A percentile compares a stretch with the other conserved stretches of the same genome.
Evolutionary conservation across 2,797 vertebrate genomes (phyloP).

Genomic region (Clarias fuscus): DNA sequence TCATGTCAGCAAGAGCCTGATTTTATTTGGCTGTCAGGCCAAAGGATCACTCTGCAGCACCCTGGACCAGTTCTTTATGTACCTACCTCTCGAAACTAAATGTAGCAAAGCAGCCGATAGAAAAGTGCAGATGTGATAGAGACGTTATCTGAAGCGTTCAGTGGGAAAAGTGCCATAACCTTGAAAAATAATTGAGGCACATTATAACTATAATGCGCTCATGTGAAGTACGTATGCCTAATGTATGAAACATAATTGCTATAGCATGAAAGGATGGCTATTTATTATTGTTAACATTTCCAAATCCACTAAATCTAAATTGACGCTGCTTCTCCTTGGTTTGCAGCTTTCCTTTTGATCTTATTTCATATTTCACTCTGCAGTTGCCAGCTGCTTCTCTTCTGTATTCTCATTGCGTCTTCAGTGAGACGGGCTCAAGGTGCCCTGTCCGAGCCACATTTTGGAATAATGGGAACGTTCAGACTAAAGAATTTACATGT

Average conservation of each 20-base stretch:
- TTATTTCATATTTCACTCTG: conserved; percentile 33
- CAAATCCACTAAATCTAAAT: conserved; percentile 23
- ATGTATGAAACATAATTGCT: conserved; percentile 34
- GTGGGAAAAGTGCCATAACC: conserved; percentile 22
- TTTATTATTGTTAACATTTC: conserved; percentile 13
- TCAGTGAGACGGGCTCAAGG: conserved; percentile 35
- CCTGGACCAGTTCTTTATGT: background rate
- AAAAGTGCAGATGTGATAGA: background rate
- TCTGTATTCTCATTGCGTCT: conserved; percentile 40
- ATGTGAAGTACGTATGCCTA: background rate
- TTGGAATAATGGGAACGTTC: conserved; percentile 34
- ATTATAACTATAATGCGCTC: background rate
- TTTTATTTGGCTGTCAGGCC: conserved; percentile 59
- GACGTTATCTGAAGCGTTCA: conserved; percentile 18
- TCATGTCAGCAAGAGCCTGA: conserved; percentile 63
- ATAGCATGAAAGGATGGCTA: conserved; percentile 15
- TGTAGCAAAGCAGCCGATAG: background rate
- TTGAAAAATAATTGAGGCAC: conserved; percentile 8
- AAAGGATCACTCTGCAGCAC: conserved; percentile 38
- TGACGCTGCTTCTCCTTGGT: background rate
- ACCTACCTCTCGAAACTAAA: conserved; percentile 3
- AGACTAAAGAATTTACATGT: conserved; percentile 32
- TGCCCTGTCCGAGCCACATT: conserved; percentile 54
- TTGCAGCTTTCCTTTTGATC: conserved; percentile 40
- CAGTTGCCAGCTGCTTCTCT: conserved; percentile 33